phyloP scores from a whole-genome alignment of 2,113 vertebrate genomes.

The Oreochromis tanganicae region DNA sequence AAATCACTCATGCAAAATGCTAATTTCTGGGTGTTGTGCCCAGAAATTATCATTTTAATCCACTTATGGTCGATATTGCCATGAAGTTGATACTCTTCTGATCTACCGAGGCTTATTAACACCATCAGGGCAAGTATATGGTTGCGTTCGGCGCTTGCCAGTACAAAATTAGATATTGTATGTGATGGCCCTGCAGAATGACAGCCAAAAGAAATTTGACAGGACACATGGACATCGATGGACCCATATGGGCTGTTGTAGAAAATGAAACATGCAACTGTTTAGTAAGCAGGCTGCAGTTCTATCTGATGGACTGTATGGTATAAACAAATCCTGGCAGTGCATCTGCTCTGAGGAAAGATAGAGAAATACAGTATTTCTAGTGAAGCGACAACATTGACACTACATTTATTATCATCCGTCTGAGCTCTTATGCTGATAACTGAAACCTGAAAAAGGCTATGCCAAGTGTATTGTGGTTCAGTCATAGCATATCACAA shows the following conservation, averaged over 20 bases:
- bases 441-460: background rate
- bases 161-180: background rate
- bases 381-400: background rate
- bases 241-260: background rate
- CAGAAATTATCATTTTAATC: fast-evolving
- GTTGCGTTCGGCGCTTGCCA: background rate
- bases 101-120: background rate
- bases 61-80: background rate
- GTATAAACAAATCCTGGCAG: background rate
- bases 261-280: background rate
- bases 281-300: background rate
- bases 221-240: background rate
- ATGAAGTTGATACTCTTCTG: background rate
- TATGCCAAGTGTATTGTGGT: background rate
- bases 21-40: background rate
- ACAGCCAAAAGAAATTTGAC: background rate
- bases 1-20: background rate
- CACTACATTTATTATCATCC: background rate
- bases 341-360: background rate
- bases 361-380: background rate
- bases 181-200: background rate
- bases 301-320: background rate
- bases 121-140: background rate
- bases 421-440: background rate
- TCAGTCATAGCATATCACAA: background rate